Percentiles rank a stretch among this genome's conserved stretches.
Evolutionary conservation across 2,888 invertebrate species (phyloP).

Genomic region (Dinocampus coccinellae): DNA sequence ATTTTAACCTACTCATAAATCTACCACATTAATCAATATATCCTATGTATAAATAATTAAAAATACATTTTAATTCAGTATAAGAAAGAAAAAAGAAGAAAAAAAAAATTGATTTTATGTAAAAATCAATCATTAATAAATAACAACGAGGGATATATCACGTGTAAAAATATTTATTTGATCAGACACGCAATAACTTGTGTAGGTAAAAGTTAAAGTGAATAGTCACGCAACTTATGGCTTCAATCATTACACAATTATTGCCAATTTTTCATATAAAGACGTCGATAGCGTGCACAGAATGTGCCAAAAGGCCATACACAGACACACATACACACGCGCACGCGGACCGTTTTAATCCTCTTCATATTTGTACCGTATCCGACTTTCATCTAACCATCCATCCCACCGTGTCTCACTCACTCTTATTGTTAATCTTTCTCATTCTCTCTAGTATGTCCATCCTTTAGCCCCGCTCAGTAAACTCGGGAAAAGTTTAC

Average conservation of each 20-base stretch:
- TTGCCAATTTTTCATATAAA: slow-evolving; percentile 21
- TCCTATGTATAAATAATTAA: not conserved
- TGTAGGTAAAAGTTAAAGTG: not conserved
- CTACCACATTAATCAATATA: not conserved
- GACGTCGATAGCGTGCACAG: slow-evolving; percentile 28
- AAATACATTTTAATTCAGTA: too few species aligned
- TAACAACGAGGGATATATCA: not conserved
- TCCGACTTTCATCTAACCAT: not conserved
- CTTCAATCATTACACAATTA: not conserved
- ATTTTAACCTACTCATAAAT: not conserved
- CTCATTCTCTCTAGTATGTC: slow-evolving; percentile 11
- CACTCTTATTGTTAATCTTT: slow-evolving; percentile 12
- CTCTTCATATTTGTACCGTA: not conserved
- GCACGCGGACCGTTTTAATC: slow-evolving; percentile 12
- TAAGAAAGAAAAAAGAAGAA: too few species aligned
- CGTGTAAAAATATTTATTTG: not conserved
- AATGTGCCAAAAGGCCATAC: slow-evolving; percentile 28
- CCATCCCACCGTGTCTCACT: slow-evolving; percentile 17
- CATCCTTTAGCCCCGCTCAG: slow-evolving; percentile 30
- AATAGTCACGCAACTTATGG: not conserved
- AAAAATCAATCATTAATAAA: not conserved
- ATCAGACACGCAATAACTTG: not conserved
- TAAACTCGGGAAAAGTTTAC: slow-evolving; percentile 48
- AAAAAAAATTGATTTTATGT: not conserved
- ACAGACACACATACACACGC: too few species aligned